A percentile compares a stretch with the other conserved stretches of the same genome.
Evolutionary conservation across 2,888 invertebrate species (phyloP).

Genomic region (Galerucella pusilla): DNA sequence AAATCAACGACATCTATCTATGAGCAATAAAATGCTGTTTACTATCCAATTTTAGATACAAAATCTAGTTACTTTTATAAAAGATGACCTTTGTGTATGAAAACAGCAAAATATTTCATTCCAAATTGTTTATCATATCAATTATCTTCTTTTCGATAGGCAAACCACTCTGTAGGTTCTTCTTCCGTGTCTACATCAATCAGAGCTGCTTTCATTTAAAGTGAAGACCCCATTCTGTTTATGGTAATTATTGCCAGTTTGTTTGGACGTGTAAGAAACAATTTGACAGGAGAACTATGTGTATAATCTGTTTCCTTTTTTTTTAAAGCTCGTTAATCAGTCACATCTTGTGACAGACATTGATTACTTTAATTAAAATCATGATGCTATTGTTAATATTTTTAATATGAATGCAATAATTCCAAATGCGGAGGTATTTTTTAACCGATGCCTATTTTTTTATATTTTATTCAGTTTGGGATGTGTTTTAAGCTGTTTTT

Average conservation of each 20-base stretch:
- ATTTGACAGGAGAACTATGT: slow-evolving; percentile 20
- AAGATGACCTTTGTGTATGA: no score
- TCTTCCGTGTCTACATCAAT: slow-evolving; percentile 11
- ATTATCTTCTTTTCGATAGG: background rate
- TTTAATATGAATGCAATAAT: background rate
- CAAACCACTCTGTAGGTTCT: slow-evolving; percentile 1
- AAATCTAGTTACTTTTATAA: no score
- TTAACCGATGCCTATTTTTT: no score
- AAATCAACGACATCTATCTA: no score
- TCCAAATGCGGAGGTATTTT: no score
- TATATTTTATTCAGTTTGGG: no score
- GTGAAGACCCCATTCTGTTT: slow-evolving; percentile 29
- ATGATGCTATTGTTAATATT: background rate
- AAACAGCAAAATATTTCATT: no score
- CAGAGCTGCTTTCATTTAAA: slow-evolving; percentile 16
- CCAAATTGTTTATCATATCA: no score
- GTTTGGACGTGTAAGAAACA: slow-evolving; percentile 23
- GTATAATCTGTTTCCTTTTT: slow-evolving; percentile 8
- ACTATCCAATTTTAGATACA: no score
- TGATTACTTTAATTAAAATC: slow-evolving; percentile 5
- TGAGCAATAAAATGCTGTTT: no score
- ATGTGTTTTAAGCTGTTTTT: no score
- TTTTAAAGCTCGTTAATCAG: background rate
- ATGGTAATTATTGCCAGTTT: slow-evolving; percentile 32
- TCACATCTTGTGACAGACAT: background rate